Evolutionary conservation across 2,888 invertebrate species (phyloP).

Genomic region (Diarsia dahlii): DNA sequence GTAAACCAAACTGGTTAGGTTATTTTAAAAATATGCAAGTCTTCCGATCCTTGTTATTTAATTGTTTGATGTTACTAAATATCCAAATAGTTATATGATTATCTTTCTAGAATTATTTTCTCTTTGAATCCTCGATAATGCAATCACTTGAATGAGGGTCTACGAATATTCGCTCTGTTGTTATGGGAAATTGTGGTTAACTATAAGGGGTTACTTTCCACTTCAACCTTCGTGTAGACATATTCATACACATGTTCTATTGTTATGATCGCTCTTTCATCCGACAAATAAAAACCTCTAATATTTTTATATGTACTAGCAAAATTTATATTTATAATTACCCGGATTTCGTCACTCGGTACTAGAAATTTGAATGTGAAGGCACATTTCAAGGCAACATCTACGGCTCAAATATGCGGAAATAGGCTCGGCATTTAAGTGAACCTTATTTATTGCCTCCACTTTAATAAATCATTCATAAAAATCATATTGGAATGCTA

Average conservation of each 20-base stretch:
- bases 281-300: not conserved
- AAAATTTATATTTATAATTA: constrained; percentile 4
- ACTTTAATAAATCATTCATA: constrained; percentile 62
- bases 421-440: constrained; percentile 61
- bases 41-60: not conserved
- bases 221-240: not conserved
- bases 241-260: not conserved
- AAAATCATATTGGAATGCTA: constrained; percentile 55
- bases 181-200: not conserved
- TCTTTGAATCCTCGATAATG: too few species aligned
- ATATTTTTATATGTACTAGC: not conserved
- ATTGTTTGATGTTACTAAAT: not conserved
- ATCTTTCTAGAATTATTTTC: too few species aligned
- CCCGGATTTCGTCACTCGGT: constrained; percentile 23
- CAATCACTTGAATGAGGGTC: not conserved
- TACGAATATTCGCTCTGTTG: not conserved
- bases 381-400: constrained; percentile 66
- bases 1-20: not conserved
- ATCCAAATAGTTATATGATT: too few species aligned
- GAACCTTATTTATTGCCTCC: constrained; percentile 62
- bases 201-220: not conserved
- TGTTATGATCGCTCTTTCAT: not conserved
- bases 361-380: constrained; percentile 65
- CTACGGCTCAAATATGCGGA: constrained; percentile 62
- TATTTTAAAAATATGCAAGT: not conserved